phyloP scores from a whole-genome alignment of 2,888 invertebrate species.

The Netelia virgata region DNA sequence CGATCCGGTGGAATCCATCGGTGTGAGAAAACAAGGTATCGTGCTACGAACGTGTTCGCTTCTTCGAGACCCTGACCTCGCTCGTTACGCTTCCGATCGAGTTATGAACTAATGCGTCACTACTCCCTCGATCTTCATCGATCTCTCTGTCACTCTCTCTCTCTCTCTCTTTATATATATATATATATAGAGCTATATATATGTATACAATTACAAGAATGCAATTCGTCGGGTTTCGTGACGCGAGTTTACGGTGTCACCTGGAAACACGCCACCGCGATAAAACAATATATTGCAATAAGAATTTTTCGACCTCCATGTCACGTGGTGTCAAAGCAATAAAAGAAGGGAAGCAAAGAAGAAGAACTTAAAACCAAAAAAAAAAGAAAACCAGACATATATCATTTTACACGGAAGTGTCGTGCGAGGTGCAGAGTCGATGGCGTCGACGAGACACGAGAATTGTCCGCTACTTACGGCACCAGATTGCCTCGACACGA shows the following conservation, averaged over 20 bases:
- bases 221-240: slow-evolving; percentile 65
- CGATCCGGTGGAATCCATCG: slow-evolving; percentile 74
- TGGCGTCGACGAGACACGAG: slow-evolving; percentile 22
- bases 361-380: neutral
- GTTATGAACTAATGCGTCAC: slow-evolving; percentile 2
- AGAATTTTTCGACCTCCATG: neutral
- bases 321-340: slow-evolving; percentile 33
- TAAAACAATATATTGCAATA: slow-evolving; percentile 69
- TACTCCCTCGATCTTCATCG: slow-evolving; percentile 23
- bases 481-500: slow-evolving; percentile 38
- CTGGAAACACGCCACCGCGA: slow-evolving; percentile 73
- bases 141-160: neutral
- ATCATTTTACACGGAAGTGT: slow-evolving; percentile 51
- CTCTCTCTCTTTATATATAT: slow-evolving; percentile 17
- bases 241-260: slow-evolving; percentile 74
- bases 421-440: neutral
- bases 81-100: slow-evolving; percentile 29
- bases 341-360: slow-evolving; percentile 2
- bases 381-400: slow-evolving; percentile 48
- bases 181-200: slow-evolving; percentile 20
- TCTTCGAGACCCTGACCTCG: slow-evolving; percentile 51
- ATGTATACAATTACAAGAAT: slow-evolving; percentile 40
- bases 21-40: slow-evolving; percentile 68
- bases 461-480: slow-evolving; percentile 35
- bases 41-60: slow-evolving; percentile 68